Evolutionary conservation across 2,797 vertebrate genomes (phyloP), one percentile per base, ranked within the genome.

Genomic region (Chromis chromis): DNA sequence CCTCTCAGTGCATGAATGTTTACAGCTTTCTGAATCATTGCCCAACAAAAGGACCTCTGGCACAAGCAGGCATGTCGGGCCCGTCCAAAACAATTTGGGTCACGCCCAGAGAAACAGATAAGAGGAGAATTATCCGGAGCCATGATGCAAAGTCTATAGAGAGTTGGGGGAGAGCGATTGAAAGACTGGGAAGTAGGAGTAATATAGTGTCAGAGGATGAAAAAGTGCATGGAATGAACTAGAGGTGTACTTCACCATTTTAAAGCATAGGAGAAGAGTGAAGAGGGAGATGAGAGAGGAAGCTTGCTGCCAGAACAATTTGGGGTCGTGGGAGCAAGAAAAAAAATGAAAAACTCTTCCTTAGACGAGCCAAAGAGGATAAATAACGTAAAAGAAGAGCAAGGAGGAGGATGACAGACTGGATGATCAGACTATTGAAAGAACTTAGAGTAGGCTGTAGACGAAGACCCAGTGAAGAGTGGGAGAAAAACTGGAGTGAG

Each of bases 1-100:
- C n/a, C 55, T 76, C 53, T 67, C 25, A 53, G 46, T 24, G 22
- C 19, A 1, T 67, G 31, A 57, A 71, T 76, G 67, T 72, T 84
- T 54, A 52, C 49, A 63, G 68, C 69, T 81, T 80, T 81, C 77
- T 74, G 75, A 86, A 25, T 73, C 64, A 70, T 49, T 65, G 78
- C 70, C 67, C 33, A 64, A 78, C 65, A 76, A 82, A 83, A 86
- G 28, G 61, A 76, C 73, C 70, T 76, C 70, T 75, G 76, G 75
- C 76, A 76, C 54, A 59, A 12, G 60, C 61, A 84, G 56, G 44
- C 25, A 44, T 60, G 79, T 46, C 6, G 5, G 44, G 57, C 65
- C 73, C 71, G 78, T 81, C 86, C 73, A 61, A 84, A 88, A 87
- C 81, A 71, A 87, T 88, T 76, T 82, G 46, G 49, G 80, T 79